phyloP scores from a whole-genome alignment of 1,140 invertebrate genomes.

The Anastrepha obliqua region DNA sequence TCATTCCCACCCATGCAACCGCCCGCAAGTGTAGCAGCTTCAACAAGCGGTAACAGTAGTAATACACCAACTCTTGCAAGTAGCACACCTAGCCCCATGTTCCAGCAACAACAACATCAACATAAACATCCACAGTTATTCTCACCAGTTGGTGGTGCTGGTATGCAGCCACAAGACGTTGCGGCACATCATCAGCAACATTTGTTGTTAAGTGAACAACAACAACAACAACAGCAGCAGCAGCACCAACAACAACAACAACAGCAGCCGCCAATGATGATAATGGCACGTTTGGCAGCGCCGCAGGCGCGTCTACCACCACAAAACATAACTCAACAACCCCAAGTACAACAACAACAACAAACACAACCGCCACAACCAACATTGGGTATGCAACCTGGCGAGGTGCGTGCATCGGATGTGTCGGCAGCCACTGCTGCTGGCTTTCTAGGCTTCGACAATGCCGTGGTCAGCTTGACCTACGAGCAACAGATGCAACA shows the following conservation, averaged over 20 bases:
- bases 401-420: conserved; percentile 63
- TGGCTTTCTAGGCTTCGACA: conserved; percentile 54
- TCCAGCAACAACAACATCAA: conserved; percentile 58
- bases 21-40: background rate
- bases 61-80: conserved; percentile 29
- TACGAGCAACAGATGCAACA: conserved; percentile 70
- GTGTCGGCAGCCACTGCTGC: background rate
- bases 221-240: conserved; percentile 61
- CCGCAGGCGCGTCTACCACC: conserved; percentile 51
- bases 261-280: conserved; percentile 62
- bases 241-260: conserved; percentile 55
- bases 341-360: conserved; percentile 42
- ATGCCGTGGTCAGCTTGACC: conserved; percentile 55
- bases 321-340: conserved; percentile 56
- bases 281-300: conserved; percentile 59
- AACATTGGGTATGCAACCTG: conserved; percentile 64
- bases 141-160: conserved; percentile 63
- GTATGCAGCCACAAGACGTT: conserved; percentile 57
- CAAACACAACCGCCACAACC: conserved; percentile 56
- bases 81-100: conserved; percentile 54
- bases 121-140: conserved; percentile 65
- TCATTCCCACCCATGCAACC: conserved; percentile 77
- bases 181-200: conserved; percentile 46
- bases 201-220: conserved; percentile 26
- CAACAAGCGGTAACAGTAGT: conserved; percentile 26